phyloP scores from a whole-genome alignment of 2,113 vertebrate genomes.

The Eolophus roseicapilla region DNA sequence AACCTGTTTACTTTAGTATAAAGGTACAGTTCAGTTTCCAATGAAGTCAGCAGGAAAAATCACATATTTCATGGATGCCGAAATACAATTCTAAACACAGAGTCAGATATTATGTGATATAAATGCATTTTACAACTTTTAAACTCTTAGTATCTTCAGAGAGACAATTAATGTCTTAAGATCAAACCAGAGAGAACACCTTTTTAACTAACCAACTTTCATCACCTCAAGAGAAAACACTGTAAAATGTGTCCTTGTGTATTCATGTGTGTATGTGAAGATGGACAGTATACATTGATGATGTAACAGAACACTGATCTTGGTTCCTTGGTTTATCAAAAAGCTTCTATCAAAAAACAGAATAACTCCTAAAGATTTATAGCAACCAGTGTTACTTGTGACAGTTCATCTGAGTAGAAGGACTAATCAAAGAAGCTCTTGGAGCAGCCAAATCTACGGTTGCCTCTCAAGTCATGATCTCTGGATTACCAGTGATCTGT shows the following conservation, averaged over 20 bases:
- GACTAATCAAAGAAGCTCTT: not conserved
- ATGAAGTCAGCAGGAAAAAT: not conserved
- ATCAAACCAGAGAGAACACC: not conserved
- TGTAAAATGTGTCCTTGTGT: not conserved
- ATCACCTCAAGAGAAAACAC: not conserved
- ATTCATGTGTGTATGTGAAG: not conserved
- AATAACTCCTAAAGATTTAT: not conserved
- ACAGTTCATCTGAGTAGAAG: not conserved
- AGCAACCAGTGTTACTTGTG: not conserved
- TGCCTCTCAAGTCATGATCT: not conserved
- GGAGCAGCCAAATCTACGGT: not conserved
- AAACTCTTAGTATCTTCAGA: not conserved
- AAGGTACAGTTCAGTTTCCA: not conserved
- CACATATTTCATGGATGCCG: not conserved
- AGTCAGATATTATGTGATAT: not conserved
- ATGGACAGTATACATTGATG: not conserved
- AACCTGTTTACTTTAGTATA: not conserved
- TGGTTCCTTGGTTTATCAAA: not conserved
- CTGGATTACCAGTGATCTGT: not conserved
- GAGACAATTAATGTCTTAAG: not conserved
- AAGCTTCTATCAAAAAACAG: not conserved
- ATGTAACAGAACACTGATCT: not conserved
- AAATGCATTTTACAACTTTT: not conserved
- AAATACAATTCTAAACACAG: not conserved
- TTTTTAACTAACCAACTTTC: not conserved